Evolutionary conservation across 2,113 vertebrate species (phyloP), one percentile per base, ranked within the genome.

Genomic region (Bos indicus): DNA sequence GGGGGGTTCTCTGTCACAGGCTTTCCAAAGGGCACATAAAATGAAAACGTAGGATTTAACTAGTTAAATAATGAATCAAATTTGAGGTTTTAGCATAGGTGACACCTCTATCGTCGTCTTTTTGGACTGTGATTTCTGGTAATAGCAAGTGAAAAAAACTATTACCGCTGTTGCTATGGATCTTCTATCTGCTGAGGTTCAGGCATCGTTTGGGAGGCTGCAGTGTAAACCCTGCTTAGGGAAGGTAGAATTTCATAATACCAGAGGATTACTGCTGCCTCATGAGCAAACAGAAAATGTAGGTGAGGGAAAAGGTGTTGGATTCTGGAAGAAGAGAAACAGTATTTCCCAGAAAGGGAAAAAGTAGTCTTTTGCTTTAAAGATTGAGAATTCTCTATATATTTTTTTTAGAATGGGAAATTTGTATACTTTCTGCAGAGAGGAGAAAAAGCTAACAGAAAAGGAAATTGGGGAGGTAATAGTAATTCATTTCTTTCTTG

Each of bases 341-440:
- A 91, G 54, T 86, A 74, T 95, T 96, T 95, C 82, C 67, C 95
- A 94, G 91, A 40, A 90, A 97, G 48, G 82, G 71, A 10, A 52
- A 95, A 96, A 97, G 59, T 95, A 92, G 60, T 95, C 56, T 86
- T 97, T 96, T 82, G 74, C 96, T 97, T 94, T 92, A 95, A 88
- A 98, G 96, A 77, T 67, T 95, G 59, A 94, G 82, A 90, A 91
- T 95, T 97, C 43, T 80, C 9, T 94, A 8, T 96, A 0, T 91
- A 48, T 83, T 93, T 78, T 78, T 95, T 95, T 95, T 82, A 97
- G 82, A 97, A 98, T 98, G 98, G 98, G 97, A 87, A 98, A 98
- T 97, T 96, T 98, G 78, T 96, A 86, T 98, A 94, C 97, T 97
- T 98, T 98, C 97, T 97, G 94, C 98, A 98, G 95, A 97, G 91